A percentile compares a stretch with the other conserved stretches of the same genome.
These are phyloP conservation scores for Acrobeloides nanus DNA, from an alignment of 2,888 invertebrate species.

Conservation along the genomic window DNA sequence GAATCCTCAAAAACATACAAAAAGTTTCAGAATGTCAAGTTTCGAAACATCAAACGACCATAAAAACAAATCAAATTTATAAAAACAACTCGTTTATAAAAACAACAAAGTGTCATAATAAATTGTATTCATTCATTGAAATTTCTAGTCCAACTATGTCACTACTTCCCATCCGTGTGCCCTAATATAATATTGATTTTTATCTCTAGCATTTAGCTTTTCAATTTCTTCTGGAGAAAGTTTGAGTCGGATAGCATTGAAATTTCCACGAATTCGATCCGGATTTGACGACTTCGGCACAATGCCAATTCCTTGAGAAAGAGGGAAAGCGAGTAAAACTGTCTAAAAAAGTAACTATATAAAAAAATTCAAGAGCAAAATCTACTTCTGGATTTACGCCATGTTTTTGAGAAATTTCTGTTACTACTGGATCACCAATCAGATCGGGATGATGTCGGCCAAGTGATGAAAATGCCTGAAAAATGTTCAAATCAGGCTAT, in stretches of 20 bases:
- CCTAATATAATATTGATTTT: slow-evolving; percentile 38
- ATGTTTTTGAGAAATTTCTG: slow-evolving; percentile 62
- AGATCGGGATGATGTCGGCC: slow-evolving; percentile 56
- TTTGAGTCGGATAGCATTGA: slow-evolving; percentile 27
- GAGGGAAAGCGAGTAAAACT: slow-evolving; percentile 67
- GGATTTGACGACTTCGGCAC: slow-evolving; percentile 49
- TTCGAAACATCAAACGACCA: too few species aligned
- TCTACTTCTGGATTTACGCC: too few species aligned
- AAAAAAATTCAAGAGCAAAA: too few species aligned
- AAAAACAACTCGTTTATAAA: too few species aligned
- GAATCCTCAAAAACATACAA: too few species aligned
- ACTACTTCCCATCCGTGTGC: slow-evolving; percentile 45
- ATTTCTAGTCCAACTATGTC: too few species aligned
- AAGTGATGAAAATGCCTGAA: slow-evolving; percentile 57
- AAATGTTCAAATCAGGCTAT: slow-evolving; percentile 1
- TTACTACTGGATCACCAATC: slow-evolving; percentile 62
- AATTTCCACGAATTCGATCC: slow-evolving; percentile 37
- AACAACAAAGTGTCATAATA: too few species aligned
- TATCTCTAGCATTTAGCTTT: slow-evolving; percentile 27
- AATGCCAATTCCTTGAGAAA: slow-evolving; percentile 65
- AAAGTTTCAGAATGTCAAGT: too few species aligned
- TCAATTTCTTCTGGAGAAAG: slow-evolving; percentile 33
- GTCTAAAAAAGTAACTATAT: too few species aligned
- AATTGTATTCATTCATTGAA: too few species aligned
- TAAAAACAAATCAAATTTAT: too few species aligned